Conservation (phyloP, 1,140 invertebrate genomes). For the Nephotettix cincticeps region DNA sequence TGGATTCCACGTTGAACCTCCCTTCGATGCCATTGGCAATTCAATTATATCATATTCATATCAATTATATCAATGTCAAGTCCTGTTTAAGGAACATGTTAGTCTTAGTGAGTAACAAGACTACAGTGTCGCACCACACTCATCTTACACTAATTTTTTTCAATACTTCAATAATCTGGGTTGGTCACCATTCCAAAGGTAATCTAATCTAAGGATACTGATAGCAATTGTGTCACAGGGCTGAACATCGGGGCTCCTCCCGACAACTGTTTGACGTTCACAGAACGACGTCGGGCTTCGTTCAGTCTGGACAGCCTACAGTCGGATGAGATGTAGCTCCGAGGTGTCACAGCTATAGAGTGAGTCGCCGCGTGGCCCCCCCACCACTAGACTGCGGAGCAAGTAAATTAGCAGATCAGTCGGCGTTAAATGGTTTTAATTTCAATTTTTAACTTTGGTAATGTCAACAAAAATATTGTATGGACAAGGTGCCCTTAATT, state of each 20-base stretch:
- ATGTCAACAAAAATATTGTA: neutral
- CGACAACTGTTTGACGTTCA: constrained; percentile 10
- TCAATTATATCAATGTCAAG: too few species aligned
- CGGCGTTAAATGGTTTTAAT: neutral
- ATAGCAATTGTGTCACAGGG: too few species aligned
- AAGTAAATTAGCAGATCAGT: neutral
- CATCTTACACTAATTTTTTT: too few species aligned
- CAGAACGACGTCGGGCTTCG: neutral
- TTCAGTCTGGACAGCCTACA: neutral
- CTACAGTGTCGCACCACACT: too few species aligned
- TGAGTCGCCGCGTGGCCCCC: neutral
- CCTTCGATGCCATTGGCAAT: too few species aligned
- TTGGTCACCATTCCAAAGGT: too few species aligned
- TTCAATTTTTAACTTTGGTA: neutral
- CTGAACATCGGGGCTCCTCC: constrained; percentile 19
- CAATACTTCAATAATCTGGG: too few species aligned
- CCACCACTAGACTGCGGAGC: neutral
- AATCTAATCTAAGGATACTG: too few species aligned
- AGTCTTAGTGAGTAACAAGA: too few species aligned
- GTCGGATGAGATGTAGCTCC: constrained; percentile 22
- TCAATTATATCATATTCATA: too few species aligned
- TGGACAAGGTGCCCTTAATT: neutral
- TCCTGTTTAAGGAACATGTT: too few species aligned
- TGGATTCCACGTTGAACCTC: too few species aligned
- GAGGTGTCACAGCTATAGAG: neutral